A percentile compares a stretch with the other conserved stretches of the same genome.
Evolutionary conservation across 1,140 invertebrate genomes (phyloP).

Genomic region (Plodia interpunctella): DNA sequence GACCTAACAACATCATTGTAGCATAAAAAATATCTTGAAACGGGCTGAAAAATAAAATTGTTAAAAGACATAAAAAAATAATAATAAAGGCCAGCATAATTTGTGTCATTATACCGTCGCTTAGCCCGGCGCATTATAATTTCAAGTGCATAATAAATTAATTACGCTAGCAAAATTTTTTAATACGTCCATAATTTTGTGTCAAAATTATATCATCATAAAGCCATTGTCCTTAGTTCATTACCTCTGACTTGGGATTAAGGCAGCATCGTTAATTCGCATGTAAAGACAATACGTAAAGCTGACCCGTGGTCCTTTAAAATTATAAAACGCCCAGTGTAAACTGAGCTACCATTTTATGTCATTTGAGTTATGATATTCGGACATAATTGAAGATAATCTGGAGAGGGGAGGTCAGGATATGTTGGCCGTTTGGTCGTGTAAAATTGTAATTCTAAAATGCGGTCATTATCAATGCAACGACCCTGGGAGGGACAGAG

Average conservation of each 20-base stretch:
- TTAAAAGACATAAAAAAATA: background rate
- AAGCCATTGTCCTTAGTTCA: slow-evolving; percentile 35
- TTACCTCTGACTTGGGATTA: slow-evolving; percentile 31
- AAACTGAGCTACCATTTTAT: slow-evolving; percentile 11
- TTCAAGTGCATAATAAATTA: slow-evolving; percentile 1
- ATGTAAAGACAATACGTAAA: slow-evolving; percentile 36
- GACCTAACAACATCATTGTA: too few relatives aligned
- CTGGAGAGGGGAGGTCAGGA: slow-evolving; percentile 10
- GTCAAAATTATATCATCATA: slow-evolving; percentile 23
- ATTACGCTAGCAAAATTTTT: background rate
- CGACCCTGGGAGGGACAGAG: slow-evolving; percentile 25
- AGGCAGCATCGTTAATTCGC: slow-evolving; percentile 32
- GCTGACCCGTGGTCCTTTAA: slow-evolving; percentile 37
- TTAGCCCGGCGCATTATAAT: background rate
- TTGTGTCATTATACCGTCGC: background rate
- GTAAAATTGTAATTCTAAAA: slow-evolving; percentile 37
- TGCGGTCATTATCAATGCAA: slow-evolving; percentile 41
- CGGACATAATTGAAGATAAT: background rate
- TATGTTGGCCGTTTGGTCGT: slow-evolving; percentile 20
- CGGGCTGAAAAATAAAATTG: too few relatives aligned
- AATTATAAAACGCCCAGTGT: slow-evolving; percentile 27
- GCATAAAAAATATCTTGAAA: too few relatives aligned
- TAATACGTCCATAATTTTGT: slow-evolving; percentile 4
- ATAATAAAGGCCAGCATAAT: background rate
- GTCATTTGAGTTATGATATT: background rate